Conservation (phyloP, 2,113 vertebrate species). For the Sapayoa aenigma region DNA sequence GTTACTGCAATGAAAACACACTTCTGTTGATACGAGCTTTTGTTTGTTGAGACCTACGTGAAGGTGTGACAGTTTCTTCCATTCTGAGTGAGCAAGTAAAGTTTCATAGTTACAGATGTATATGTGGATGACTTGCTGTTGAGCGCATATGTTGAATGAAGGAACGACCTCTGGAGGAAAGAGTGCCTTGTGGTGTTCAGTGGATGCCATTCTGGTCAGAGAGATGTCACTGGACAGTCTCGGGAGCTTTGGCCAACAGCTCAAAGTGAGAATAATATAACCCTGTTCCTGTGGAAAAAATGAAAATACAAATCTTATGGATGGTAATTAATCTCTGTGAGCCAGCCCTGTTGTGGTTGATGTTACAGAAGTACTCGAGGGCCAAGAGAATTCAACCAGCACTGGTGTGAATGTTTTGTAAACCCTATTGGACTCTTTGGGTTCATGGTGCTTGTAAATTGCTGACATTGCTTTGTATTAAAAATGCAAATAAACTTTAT, state of each 20-base stretch:
- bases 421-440: neutral
- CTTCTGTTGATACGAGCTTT: neutral
- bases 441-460: neutral
- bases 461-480: neutral
- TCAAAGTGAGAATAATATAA: neutral
- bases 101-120: neutral
- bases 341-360: neutral
- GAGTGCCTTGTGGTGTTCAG: neutral
- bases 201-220: neutral
- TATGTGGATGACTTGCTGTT: neutral
- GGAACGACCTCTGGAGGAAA: neutral
- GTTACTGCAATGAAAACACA: neutral
- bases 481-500: neutral
- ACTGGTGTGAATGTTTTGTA: neutral
- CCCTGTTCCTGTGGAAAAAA: neutral
- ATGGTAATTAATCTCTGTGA: neutral
- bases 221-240: neutral
- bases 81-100: neutral
- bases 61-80: neutral
- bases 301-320: neutral
- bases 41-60: neutral
- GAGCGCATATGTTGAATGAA: neutral
- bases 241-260: neutral
- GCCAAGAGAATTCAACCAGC: neutral
- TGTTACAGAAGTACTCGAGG: neutral